Evolutionary conservation across 2,888 invertebrate species (phyloP).

Genomic region (Drosophila colorata): DNA sequence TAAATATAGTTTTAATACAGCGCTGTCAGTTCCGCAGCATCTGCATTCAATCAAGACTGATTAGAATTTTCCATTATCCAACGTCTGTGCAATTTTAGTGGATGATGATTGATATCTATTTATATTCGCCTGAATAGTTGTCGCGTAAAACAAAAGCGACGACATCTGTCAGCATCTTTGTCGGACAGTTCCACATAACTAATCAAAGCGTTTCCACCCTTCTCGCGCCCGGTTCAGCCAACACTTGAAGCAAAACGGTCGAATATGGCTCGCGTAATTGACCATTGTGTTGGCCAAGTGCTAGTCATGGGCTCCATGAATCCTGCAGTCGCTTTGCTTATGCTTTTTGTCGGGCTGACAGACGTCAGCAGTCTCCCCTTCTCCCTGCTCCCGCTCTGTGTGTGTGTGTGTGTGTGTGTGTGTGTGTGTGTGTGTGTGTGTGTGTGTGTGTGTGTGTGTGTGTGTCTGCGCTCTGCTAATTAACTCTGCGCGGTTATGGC

Average conservation of each 20-base stretch:
- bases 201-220: slow-evolving; percentile 37
- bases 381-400: neutral
- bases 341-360: slow-evolving; percentile 30
- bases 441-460: slow-evolving; percentile 1
- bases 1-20: neutral
- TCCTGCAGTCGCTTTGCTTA: slow-evolving; percentile 22
- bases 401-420: neutral
- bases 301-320: slow-evolving; percentile 7
- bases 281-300: slow-evolving; percentile 53
- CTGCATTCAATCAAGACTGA: slow-evolving; percentile 26
- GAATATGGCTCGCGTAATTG: slow-evolving; percentile 50
- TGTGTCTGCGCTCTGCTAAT: slow-evolving; percentile 49
- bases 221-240: neutral
- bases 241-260: slow-evolving; percentile 26
- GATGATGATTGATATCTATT: slow-evolving; percentile 41
- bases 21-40: slow-evolving; percentile 16
- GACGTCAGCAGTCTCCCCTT: slow-evolving; percentile 45
- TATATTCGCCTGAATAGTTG: slow-evolving; percentile 37
- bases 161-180: slow-evolving; percentile 56
- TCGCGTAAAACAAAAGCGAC: slow-evolving; percentile 63
- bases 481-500: slow-evolving; percentile 59
- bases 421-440: neutral
- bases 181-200: slow-evolving; percentile 39
- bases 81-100: slow-evolving; percentile 8
- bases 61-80: slow-evolving; percentile 15